A percentile compares a stretch with the other conserved stretches of the same genome.
These are phyloP conservation scores for Cichlasoma orientale DNA, from an alignment of 2,797 vertebrate genomes.

Conservation along the genomic window DNA sequence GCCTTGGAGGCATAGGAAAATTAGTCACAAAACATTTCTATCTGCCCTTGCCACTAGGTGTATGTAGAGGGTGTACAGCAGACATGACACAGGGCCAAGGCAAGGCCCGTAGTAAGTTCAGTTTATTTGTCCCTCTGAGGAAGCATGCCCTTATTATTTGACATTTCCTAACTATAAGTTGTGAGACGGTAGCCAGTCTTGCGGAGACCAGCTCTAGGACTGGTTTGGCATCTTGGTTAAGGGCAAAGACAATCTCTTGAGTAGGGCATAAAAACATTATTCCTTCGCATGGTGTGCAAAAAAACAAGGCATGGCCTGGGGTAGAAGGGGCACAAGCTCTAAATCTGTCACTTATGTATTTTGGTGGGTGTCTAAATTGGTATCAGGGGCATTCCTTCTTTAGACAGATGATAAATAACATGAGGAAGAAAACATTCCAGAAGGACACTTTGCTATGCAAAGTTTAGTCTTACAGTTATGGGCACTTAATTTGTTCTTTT, in stretches of 20 bases:
- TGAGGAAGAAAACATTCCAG: neutral
- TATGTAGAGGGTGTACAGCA: neutral
- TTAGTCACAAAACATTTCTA: neutral
- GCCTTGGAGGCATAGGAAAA: neutral
- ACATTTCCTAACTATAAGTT: constrained; percentile 17
- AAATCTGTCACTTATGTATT: constrained; percentile 28
- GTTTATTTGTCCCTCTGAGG: constrained; percentile 44
- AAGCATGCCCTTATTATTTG: constrained; percentile 40
- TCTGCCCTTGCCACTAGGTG: neutral
- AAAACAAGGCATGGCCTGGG: neutral
- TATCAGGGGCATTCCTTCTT: neutral
- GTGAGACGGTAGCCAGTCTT: constrained; percentile 5
- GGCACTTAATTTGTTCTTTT: neutral
- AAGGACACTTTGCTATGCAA: neutral
- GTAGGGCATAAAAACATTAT: neutral
- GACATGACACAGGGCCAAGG: neutral
- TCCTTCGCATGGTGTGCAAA: neutral
- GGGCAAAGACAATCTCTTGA: constrained; percentile 28
- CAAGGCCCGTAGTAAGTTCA: neutral
- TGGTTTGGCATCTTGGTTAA: constrained; percentile 28
- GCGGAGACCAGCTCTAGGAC: constrained; percentile 12
- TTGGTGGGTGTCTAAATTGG: constrained; percentile 1
- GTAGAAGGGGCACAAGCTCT: constrained; percentile 4
- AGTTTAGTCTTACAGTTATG: neutral
- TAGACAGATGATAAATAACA: constrained; percentile 21